A percentile compares a stretch with the other conserved stretches of the same genome.
Evolutionary conservation across 1,140 invertebrate species (phyloP).

Genomic region (Platorchestia sp.): DNA sequence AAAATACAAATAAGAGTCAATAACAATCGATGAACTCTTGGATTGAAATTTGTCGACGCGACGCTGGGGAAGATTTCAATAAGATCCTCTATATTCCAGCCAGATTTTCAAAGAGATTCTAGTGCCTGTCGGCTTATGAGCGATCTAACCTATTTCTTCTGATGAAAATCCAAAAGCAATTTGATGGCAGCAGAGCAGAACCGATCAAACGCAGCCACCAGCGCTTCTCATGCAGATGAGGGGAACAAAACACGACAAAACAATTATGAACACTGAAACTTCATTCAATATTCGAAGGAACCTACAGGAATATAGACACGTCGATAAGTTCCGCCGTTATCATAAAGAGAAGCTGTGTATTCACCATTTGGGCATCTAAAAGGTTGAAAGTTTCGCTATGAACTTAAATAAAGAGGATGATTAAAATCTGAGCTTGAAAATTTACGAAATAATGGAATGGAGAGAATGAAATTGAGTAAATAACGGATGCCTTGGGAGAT

Average conservation of each 20-base stretch:
- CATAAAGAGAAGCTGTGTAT: not conserved
- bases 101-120: not conserved
- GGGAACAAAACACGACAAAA: not conserved
- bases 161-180: not conserved
- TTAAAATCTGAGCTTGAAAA: not conserved
- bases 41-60: not conserved
- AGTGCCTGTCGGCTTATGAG: not conserved
- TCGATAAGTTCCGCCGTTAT: not conserved
- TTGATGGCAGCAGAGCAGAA: not conserved
- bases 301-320: not conserved
- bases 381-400: not conserved
- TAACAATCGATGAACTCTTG: not conserved
- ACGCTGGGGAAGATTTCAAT: not conserved
- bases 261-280: not conserved
- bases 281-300: not conserved
- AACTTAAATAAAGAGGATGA: not conserved
- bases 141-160: not conserved
- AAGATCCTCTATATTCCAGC: not conserved
- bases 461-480: not conserved
- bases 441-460: not conserved
- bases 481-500: not conserved
- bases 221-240: not conserved
- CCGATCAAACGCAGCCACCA: not conserved
- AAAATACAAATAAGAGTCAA: not conserved
- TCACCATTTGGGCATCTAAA: not conserved